These are phyloP conservation scores for Drosophila bunnanda DNA, from an alignment of 2,888 invertebrate species.

Conservation along the genomic window DNA sequence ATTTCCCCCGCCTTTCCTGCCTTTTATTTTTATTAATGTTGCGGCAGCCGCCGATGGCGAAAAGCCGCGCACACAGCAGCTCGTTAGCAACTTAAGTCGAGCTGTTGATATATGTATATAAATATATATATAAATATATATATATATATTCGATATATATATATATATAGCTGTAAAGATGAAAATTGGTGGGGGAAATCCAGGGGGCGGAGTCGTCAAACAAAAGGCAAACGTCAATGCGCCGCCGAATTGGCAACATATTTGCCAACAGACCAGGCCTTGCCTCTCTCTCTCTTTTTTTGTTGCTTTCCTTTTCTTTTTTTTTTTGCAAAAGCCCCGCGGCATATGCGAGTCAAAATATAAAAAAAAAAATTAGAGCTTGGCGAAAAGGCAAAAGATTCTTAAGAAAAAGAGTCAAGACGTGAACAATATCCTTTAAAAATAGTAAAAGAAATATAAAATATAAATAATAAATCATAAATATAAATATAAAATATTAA, in stretches of 20 bases:
- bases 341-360: slow-evolving; percentile 52
- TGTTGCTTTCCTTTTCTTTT: background rate
- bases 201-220: slow-evolving; percentile 42
- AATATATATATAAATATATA: background rate
- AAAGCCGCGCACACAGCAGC: slow-evolving; percentile 65
- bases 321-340: slow-evolving; percentile 45
- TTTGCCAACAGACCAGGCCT: slow-evolving; percentile 73
- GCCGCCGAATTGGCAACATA: slow-evolving; percentile 83
- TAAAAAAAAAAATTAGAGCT: background rate
- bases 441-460: too few species aligned
- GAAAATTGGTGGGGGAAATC: background rate
- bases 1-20: slow-evolving; percentile 31
- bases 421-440: background rate
- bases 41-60: slow-evolving; percentile 69
- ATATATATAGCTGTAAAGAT: background rate
- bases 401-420: background rate
- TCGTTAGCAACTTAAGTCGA: slow-evolving; percentile 82
- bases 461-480: too few species aligned
- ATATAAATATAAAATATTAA: too few species aligned
- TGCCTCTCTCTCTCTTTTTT: background rate
- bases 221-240: slow-evolving; percentile 78
- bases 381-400: background rate
- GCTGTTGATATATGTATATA: slow-evolving; percentile 53
- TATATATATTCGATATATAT: background rate
- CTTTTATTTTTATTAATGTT: slow-evolving; percentile 68